Base-by-base conservation (phyloP, 2,888 invertebrate genomes). In the Stegana nigrithorax region DNA sequence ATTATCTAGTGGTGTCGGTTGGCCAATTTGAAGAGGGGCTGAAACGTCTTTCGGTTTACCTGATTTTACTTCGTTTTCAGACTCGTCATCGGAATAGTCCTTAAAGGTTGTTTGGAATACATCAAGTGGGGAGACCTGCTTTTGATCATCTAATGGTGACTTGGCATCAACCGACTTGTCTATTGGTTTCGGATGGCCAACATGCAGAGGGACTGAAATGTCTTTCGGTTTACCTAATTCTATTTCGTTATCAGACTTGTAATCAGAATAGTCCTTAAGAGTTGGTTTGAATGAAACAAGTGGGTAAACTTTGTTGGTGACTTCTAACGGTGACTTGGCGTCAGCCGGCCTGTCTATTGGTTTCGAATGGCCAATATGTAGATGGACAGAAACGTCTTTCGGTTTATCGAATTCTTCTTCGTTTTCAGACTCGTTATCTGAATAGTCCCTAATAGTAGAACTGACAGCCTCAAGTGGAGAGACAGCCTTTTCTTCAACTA, bases 181-280 rank as follows among this genome's bases (percentile, higher is more conserved):
- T n/a, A 23, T 39, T 26, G 25, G 14, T 12, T 51, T 50, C 1
- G 10, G 17, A 1, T 21, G 4, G n/a, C 21, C 6, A 17, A 44
- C 17, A 21, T 36, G 25, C 17, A 32, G 50, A 44, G 21, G 10
- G 17, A 10, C 12, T 25, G 26, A 26, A 17, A 55, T 55, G 6
- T 56, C 59, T 50, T 21, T 36, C 2, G 59, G 55, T 17, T 44
- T 50, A 23, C 4, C 36, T 12, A 44, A 19, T 29, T 17, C 56
- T 29, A 27, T 27, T 36, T 63, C 62, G 19, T 61, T 27, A 19
- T 59, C 64, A 45, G 53, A 59, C 5, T 64, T 58, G 14, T 53
- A 44, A 8, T 51, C 58, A 19, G 62, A 62, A 42, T 29, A 58
- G 26, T 21, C 42, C 29, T 23, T 53, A 0, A 14, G 32, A 25